Percentiles rank a stretch among this genome's conserved stretches.
Conservation (phyloP, 53 echinoderm and acorn worm species). For the Patiria pectinifera region DNA sequence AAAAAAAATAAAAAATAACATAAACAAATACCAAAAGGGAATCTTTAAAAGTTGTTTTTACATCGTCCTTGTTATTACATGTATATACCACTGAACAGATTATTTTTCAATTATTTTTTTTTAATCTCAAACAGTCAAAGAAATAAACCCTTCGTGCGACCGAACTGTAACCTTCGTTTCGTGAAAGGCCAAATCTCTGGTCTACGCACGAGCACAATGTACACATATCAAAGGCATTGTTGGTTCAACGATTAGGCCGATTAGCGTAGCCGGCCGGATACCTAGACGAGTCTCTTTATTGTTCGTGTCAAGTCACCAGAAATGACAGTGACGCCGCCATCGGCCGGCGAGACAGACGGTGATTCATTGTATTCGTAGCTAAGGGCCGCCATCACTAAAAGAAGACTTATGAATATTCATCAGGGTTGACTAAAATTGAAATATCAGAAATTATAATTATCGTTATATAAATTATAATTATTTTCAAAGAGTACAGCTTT, state of each 20-base stretch:
- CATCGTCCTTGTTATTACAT: too few species aligned
- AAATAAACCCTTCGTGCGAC: not conserved
- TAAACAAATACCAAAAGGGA: too few species aligned
- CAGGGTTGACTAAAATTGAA: not conserved
- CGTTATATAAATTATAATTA: not conserved
- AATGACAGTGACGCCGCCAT: conserved; percentile 42
- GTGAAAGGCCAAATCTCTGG: not conserved
- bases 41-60: too few species aligned
- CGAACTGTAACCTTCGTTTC: not conserved
- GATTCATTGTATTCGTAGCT: not conserved
- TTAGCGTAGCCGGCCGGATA: conserved; percentile 28
- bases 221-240: conserved; percentile 44
- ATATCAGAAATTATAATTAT: not conserved
- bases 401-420: conserved; percentile 19
- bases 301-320: conserved; percentile 42
- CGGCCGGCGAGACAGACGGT: not conserved
- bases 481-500: too few species aligned
- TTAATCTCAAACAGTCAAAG: too few species aligned
- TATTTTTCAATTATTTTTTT: not conserved
- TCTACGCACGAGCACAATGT: not conserved
- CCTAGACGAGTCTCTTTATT: conserved; percentile 9
- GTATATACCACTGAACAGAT: too few species aligned
- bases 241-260: conserved; percentile 49
- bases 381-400: not conserved
- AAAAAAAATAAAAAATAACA: too few species aligned